Conservation (phyloP, 1,140 invertebrate species). For the Aphelenchoides besseyi region DNA sequence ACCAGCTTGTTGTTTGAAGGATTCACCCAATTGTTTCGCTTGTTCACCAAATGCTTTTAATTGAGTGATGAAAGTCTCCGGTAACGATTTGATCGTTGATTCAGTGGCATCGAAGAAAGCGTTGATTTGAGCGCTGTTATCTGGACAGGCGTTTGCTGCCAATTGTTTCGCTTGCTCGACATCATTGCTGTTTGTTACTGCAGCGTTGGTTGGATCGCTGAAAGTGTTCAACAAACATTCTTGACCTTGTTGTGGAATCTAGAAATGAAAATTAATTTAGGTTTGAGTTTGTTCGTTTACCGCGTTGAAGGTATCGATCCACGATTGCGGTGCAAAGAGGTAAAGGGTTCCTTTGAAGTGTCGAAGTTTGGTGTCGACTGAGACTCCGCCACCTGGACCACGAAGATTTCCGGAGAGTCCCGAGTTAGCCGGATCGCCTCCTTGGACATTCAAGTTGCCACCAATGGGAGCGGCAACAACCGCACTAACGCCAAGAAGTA, state of each 20-base stretch:
- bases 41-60: not conserved
- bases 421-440: not conserved
- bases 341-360: constrained; percentile 1
- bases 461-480: not conserved
- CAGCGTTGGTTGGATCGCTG: not conserved
- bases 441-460: not conserved
- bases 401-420: not conserved
- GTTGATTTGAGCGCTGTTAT: not conserved
- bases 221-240: not conserved
- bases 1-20: not conserved
- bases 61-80: not conserved
- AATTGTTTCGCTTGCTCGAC: not conserved
- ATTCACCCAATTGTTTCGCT: not conserved
- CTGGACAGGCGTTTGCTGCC: not conserved
- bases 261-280: not conserved
- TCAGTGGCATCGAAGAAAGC: not conserved
- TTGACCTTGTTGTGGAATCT: not conserved
- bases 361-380: not conserved
- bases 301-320: not conserved
- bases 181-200: not conserved
- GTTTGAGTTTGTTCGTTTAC: not conserved
- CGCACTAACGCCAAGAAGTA: not conserved
- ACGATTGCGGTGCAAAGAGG: not conserved
- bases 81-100: not conserved
- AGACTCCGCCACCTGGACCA: not conserved